phyloP scores from a whole-genome alignment of 2,113 vertebrate genomes.

The Corvus hawaiiensis region DNA sequence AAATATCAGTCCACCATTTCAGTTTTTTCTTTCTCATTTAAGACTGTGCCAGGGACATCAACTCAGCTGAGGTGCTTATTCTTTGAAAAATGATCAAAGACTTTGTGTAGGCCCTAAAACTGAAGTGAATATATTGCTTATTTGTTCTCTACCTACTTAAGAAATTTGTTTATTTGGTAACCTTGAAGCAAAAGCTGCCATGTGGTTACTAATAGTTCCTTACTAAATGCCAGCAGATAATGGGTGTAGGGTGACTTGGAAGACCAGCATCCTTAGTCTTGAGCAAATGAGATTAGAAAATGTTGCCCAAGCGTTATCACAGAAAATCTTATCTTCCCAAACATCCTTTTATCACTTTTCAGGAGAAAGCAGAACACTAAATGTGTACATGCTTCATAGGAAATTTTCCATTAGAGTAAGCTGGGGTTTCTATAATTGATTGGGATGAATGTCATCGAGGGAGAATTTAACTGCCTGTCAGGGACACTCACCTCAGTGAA shows the following conservation, averaged over 20 bases:
- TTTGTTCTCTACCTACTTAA: background rate
- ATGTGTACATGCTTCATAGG: background rate
- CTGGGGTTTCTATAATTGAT: background rate
- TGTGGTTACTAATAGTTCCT: background rate
- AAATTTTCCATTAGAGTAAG: background rate
- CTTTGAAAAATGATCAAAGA: background rate
- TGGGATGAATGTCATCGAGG: background rate
- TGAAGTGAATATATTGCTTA: background rate
- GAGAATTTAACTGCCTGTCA: background rate
- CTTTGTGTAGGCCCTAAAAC: background rate
- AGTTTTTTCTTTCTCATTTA: background rate
- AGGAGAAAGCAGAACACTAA: background rate
- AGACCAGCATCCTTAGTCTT: background rate
- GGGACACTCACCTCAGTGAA: background rate
- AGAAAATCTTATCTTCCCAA: background rate
- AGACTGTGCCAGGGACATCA: background rate
- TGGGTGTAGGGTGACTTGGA: background rate
- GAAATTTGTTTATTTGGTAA: background rate
- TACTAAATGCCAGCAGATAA: background rate
- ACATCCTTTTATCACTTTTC: background rate
- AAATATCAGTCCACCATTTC: background rate
- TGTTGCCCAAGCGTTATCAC: accelerated
- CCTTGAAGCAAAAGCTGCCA: background rate
- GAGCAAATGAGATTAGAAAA: background rate
- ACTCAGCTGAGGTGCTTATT: background rate